phyloP scores from a whole-genome alignment of 2,888 invertebrate genomes.

The Lagria hirta region DNA sequence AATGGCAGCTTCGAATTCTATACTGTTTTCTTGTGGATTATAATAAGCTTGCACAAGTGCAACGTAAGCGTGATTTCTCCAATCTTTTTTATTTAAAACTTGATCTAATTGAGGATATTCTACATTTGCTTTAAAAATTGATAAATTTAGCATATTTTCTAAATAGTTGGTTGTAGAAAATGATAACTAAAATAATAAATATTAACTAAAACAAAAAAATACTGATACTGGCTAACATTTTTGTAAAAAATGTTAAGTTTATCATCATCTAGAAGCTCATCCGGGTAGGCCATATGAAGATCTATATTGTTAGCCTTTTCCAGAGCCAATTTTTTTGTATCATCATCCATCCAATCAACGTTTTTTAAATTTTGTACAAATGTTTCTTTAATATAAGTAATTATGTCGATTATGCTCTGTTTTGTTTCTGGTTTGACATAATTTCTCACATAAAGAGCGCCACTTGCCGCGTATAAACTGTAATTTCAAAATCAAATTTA shows the following conservation, averaged over 20 bases:
- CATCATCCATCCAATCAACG: slow-evolving; percentile 85
- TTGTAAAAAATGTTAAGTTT: slow-evolving; percentile 74
- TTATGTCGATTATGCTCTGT: slow-evolving; percentile 76
- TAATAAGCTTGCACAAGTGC: slow-evolving; percentile 57
- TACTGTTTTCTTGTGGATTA: slow-evolving; percentile 55
- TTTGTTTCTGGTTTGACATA: slow-evolving; percentile 80
- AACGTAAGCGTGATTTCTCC: slow-evolving; percentile 56
- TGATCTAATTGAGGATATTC: slow-evolving; percentile 50
- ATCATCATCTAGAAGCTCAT: slow-evolving; percentile 74
- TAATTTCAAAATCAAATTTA: slow-evolving; percentile 5
- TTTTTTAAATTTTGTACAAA: slow-evolving; percentile 72
- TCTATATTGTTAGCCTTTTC: slow-evolving; percentile 75
- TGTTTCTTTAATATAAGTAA: slow-evolving; percentile 71
- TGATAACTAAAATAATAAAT: slow-evolving; percentile 7
- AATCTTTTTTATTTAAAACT: slow-evolving; percentile 58
- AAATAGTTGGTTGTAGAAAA: slow-evolving; percentile 14
- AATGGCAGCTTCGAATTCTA: slow-evolving; percentile 88
- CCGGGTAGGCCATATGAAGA: slow-evolving; percentile 84
- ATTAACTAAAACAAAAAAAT: neutral
- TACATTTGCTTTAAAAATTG: slow-evolving; percentile 3
- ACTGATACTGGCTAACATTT: slow-evolving; percentile 55
- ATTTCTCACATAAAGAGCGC: slow-evolving; percentile 77
- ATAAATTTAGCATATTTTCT: slow-evolving; percentile 7
- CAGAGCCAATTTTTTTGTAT: slow-evolving; percentile 69
- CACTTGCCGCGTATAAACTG: slow-evolving; percentile 68